Conservation (phyloP, 2,797 vertebrate species). For the Typhlichthys eigenmanni region DNA sequence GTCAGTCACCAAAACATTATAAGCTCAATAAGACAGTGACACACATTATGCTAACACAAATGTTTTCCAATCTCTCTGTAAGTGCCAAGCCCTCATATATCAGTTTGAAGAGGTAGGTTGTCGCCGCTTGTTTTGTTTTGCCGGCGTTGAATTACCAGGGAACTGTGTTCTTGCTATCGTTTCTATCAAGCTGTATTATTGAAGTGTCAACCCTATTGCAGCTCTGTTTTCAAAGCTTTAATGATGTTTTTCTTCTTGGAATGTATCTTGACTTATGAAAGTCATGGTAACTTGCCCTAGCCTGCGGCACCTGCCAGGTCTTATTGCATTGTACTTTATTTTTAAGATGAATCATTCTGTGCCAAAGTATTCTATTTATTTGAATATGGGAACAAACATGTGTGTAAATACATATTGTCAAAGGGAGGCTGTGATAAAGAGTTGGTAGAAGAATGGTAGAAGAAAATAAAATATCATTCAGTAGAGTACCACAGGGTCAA, state of each 20-base stretch:
- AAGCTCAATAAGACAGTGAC: constrained; percentile 42
- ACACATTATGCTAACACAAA: constrained; percentile 22
- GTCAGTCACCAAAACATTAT: constrained; percentile 59
- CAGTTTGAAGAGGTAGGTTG: constrained; percentile 19
- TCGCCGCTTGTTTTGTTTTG: constrained; percentile 22
- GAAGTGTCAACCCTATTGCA: constrained; percentile 42
- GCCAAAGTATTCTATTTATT: constrained; percentile 22
- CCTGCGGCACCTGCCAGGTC: constrained; percentile 31
- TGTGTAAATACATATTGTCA: constrained; percentile 22
- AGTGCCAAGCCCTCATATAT: constrained; percentile 14
- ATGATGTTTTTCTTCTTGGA: constrained; percentile 39
- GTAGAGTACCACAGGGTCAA: constrained; percentile 29
- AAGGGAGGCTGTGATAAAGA: constrained; percentile 16
- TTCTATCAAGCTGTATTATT: constrained; percentile 48
- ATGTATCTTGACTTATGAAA: constrained; percentile 48
- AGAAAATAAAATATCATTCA: constrained; percentile 1
- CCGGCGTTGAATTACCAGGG: constrained; percentile 34
- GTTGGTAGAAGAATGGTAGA: constrained; percentile 3
- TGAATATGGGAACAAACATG: constrained; percentile 3
- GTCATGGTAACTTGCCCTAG: constrained; percentile 35
- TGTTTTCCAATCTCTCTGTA: constrained; percentile 25
- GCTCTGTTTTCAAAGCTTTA: constrained; percentile 35
- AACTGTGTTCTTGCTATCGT: constrained; percentile 23
- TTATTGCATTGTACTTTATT: constrained; percentile 36
- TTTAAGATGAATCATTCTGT: constrained; percentile 24